Percentiles rank a stretch among this genome's conserved stretches.
Conservation (phyloP, 2,888 invertebrate species). For the Barypeithes pellucidus region DNA sequence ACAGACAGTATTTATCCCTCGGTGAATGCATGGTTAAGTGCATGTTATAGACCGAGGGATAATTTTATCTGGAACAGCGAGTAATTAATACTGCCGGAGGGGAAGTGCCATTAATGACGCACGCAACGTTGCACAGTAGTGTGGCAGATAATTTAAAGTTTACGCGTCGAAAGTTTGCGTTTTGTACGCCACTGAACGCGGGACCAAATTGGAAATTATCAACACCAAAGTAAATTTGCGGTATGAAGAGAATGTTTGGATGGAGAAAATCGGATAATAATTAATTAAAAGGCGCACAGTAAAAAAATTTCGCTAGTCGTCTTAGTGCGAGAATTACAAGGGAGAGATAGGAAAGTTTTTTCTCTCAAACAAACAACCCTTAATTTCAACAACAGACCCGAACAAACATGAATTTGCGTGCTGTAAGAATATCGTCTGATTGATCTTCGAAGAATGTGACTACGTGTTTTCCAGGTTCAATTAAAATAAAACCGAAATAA, state of each 20-base stretch:
- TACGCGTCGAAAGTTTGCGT: conserved; percentile 29
- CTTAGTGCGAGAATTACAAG: too few relatives aligned
- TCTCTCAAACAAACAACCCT: too few relatives aligned
- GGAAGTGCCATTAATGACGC: conserved; percentile 39
- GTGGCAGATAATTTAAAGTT: conserved; percentile 49
- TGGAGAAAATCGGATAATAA: not conserved
- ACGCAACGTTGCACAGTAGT: conserved; percentile 41
- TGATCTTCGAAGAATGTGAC: too few relatives aligned
- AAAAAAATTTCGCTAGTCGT: too few relatives aligned
- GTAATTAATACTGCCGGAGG: conserved; percentile 52
- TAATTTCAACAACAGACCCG: too few relatives aligned
- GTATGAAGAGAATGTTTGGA: not conserved
- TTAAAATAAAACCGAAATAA: too few relatives aligned
- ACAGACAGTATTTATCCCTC: conserved; percentile 34
- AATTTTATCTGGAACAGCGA: conserved; percentile 52
- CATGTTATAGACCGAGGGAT: conserved; percentile 45
- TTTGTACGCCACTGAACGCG: conserved; percentile 4
- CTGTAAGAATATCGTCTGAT: too few relatives aligned
- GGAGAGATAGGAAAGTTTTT: too few relatives aligned
- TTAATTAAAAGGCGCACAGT: not conserved
- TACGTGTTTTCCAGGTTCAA: too few relatives aligned
- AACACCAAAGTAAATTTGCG: not conserved
- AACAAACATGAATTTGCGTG: too few relatives aligned
- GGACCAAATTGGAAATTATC: not conserved
- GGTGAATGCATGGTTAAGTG: conserved; percentile 49